Evolutionary conservation across 2,888 invertebrate genomes (phyloP).

Genomic region (Amphipyra berbera): DNA sequence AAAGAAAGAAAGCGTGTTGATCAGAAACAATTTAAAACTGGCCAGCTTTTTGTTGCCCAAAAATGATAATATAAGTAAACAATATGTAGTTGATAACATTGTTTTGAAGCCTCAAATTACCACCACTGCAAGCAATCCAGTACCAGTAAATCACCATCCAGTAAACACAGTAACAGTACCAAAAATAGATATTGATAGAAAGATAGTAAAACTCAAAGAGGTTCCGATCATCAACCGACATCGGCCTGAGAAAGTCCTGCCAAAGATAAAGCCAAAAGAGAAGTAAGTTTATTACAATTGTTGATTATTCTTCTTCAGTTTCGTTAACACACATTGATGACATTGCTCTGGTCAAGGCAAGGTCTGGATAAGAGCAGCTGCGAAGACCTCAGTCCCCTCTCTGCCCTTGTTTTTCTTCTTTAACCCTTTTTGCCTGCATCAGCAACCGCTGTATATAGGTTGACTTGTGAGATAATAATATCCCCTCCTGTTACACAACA

Average conservation of each 20-base stretch:
- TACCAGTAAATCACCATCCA: constrained; percentile 54
- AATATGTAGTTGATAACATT: constrained; percentile 69
- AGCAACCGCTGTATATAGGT: too few species aligned
- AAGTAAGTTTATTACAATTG: constrained; percentile 69
- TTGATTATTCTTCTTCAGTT: too few species aligned
- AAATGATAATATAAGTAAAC: constrained; percentile 70
- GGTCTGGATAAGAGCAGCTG: too few species aligned
- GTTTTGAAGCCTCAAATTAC: constrained; percentile 74
- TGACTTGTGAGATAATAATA: too few species aligned
- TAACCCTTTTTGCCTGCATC: too few species aligned
- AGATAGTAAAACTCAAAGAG: constrained; percentile 80
- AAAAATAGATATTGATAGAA: constrained; percentile 80
- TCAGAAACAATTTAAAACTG: constrained; percentile 81
- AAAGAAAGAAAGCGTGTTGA: constrained; percentile 71
- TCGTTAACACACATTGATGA: too few species aligned
- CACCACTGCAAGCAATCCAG: constrained; percentile 55
- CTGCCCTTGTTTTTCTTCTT: too few species aligned
- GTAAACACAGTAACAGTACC: constrained; percentile 70
- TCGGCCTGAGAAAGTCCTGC: constrained; percentile 72
- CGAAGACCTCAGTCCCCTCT: too few species aligned
- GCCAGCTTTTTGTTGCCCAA: constrained; percentile 83
- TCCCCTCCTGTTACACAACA: too few species aligned
- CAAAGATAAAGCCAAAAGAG: constrained; percentile 86
- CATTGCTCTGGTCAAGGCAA: too few species aligned
- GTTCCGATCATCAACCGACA: constrained; percentile 68